These are phyloP conservation scores for Maniola jurtina DNA, from an alignment of 1,140 invertebrate genomes.

Conservation along the genomic window DNA sequence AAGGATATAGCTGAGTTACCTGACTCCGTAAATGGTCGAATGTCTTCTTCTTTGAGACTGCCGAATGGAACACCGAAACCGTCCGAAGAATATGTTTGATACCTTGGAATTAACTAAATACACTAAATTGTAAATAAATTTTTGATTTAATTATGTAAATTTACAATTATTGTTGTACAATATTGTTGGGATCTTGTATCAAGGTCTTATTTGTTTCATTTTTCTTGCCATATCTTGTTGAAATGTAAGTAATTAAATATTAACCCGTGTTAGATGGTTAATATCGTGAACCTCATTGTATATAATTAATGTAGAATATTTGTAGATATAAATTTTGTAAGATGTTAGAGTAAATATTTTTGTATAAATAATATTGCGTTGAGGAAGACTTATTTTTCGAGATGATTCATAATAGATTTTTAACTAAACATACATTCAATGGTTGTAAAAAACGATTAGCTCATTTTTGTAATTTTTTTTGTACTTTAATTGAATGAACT, in stretches of 20 bases:
- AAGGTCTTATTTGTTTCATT: slow-evolving; percentile 65
- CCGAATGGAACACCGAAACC: slow-evolving; percentile 85
- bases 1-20: slow-evolving; percentile 97
- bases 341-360: slow-evolving; percentile 29
- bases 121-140: slow-evolving; percentile 46
- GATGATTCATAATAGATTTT: not conserved
- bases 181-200: slow-evolving; percentile 77
- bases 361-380: slow-evolving; percentile 32
- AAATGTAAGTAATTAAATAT: slow-evolving; percentile 35
- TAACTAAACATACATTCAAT: not conserved
- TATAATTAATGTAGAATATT: slow-evolving; percentile 40
- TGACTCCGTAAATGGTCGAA: slow-evolving; percentile 85
- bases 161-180: slow-evolving; percentile 55
- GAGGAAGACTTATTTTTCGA: slow-evolving; percentile 14
- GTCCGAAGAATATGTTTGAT: slow-evolving; percentile 88
- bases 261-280: slow-evolving; percentile 24
- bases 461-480: not conserved
- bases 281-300: slow-evolving; percentile 61
- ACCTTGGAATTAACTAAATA: slow-evolving; percentile 14
- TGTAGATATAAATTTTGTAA: slow-evolving; percentile 40
- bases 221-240: slow-evolving; percentile 78
- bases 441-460: not conserved
- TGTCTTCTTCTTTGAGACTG: slow-evolving; percentile 82
- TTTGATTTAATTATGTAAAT: slow-evolving; percentile 14
- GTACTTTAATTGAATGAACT: not conserved